phyloP scores from a whole-genome alignment of 2,797 vertebrate species.

The Vireo griseus region DNA sequence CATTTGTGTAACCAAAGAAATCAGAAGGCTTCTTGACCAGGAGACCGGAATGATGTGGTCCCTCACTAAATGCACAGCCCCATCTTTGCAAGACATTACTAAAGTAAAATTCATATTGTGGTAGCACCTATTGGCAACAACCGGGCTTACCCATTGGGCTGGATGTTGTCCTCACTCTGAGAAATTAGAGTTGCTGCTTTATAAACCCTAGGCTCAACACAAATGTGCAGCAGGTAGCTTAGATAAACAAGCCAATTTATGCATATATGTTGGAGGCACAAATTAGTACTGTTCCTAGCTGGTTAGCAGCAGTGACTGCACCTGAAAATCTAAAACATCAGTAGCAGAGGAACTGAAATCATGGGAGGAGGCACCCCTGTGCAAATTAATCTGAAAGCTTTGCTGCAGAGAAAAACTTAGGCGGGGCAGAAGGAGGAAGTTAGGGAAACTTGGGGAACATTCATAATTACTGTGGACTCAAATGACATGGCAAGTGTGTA shows the following conservation, averaged over 20 bases:
- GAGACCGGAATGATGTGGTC: neutral
- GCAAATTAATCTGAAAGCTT: neutral
- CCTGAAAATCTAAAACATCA: neutral
- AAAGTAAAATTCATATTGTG: neutral
- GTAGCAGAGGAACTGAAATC: neutral
- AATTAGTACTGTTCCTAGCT: neutral
- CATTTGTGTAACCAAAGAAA: neutral
- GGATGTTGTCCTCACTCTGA: neutral
- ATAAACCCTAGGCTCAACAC: neutral
- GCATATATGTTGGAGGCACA: neutral
- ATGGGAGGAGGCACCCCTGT: neutral
- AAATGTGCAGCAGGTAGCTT: neutral
- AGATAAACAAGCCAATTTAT: neutral
- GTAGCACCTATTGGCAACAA: neutral
- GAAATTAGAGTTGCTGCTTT: neutral
- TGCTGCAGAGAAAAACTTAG: neutral
- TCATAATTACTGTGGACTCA: neutral
- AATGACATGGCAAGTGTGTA: neutral
- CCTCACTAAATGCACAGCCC: neutral
- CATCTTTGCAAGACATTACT: neutral
- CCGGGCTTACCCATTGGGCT: neutral
- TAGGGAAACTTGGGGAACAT: neutral
- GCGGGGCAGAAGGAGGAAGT: neutral
- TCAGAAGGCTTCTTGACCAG: neutral
- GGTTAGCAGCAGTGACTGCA: neutral